These are phyloP conservation scores for Carassius auratus DNA, from an alignment of 2,113 vertebrate species.

Conservation along the genomic window DNA sequence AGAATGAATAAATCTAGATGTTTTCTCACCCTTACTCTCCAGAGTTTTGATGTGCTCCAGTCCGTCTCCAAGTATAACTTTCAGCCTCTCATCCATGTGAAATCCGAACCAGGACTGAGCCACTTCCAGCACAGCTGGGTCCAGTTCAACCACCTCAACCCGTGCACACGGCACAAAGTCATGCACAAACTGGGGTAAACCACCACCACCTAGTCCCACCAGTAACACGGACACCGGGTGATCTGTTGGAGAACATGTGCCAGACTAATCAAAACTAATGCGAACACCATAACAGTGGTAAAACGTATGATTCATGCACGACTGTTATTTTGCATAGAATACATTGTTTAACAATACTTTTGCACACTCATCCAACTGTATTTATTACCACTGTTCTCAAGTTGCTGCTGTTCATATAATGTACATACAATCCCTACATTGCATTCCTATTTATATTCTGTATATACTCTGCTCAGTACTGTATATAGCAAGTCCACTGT, in stretches of 20 bases:
- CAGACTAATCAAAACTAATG: background rate
- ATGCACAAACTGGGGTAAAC: slow-evolving; percentile 89
- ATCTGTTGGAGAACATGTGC: slow-evolving; percentile 68
- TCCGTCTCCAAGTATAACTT: slow-evolving; percentile 85
- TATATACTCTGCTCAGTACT: no score
- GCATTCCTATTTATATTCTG: no score
- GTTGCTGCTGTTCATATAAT: no score
- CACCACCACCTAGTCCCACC: slow-evolving; percentile 92
- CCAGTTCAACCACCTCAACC: slow-evolving; percentile 88
- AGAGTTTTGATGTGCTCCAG: slow-evolving; percentile 80
- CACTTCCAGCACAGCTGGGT: slow-evolving; percentile 86
- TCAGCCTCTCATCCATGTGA: slow-evolving; percentile 80
- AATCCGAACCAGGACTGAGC: slow-evolving; percentile 90
- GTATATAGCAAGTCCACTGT: no score
- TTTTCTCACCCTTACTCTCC: slow-evolving; percentile 79
- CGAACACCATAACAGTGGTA: background rate
- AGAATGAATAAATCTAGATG: background rate
- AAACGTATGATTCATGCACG: background rate
- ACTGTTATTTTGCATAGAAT: no score
- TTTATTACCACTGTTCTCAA: no score
- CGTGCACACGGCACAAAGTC: slow-evolving; percentile 81
- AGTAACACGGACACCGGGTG: slow-evolving; percentile 78
- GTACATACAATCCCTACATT: no score
- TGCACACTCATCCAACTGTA: no score
- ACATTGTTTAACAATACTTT: no score